phyloP scores from a whole-genome alignment of 2,888 invertebrate species.

The Octodonta nipae region DNA sequence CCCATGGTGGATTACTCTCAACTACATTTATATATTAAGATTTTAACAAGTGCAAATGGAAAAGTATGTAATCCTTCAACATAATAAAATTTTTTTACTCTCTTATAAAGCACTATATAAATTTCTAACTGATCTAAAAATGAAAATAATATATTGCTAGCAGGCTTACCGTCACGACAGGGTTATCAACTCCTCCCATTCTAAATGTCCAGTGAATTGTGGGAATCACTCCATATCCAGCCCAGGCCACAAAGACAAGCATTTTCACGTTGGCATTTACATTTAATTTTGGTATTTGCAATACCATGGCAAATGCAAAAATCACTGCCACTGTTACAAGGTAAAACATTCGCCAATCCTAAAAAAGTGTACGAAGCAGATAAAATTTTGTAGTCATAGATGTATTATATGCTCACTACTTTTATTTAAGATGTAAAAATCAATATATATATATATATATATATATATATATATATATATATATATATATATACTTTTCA shows the following conservation, averaged over 20 bases:
- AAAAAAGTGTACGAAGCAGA: constrained; percentile 29
- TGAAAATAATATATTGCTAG: no score
- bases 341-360: constrained; percentile 71
- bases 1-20: no score
- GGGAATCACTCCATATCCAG: constrained; percentile 79
- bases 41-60: no score
- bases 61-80: neutral
- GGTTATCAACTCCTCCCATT: constrained; percentile 77
- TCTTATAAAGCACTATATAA: no score
- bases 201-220: constrained; percentile 80
- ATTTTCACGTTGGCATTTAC: constrained; percentile 61
- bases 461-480: no score
- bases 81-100: neutral
- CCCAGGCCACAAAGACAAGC: constrained; percentile 72
- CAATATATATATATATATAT: no score
- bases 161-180: constrained; percentile 61
- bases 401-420: no score
- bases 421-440: no score
- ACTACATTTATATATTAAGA: no score
- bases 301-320: constrained; percentile 63
- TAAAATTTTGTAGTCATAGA: no score
- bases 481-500: no score
- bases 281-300: constrained; percentile 63
- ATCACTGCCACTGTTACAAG: constrained; percentile 68
- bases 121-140: no score